Evolutionary conservation across 2,113 vertebrate species (phyloP), one percentile per base, ranked within the genome.

Genomic region (Ifrita kowaldi): DNA sequence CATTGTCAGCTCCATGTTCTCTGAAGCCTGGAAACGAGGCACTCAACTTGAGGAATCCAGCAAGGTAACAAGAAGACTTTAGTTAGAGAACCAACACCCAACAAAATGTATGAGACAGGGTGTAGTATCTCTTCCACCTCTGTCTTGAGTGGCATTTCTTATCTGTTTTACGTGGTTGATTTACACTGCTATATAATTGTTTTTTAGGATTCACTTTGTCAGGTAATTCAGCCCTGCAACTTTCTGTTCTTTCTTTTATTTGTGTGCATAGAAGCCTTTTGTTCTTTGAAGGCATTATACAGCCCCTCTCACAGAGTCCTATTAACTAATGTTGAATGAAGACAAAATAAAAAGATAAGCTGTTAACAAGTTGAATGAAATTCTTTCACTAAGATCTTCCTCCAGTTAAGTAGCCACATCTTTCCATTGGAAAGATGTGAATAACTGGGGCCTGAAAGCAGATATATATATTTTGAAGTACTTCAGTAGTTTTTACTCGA

Each of bases 1-100:
- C 87, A 98, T 98, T 20, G 99, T 99, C 95, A 99, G 99, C 97
- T 99, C 99, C 93, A 99, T 99, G 96, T 99, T 99, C 96, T 99
- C 99, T 0, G 99, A 99, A 96, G 99, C 99, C 91, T 99, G 99
- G 99, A 99, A 99, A 89, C 98, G 99, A 87, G 99, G 99, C 22
- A 99, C 99, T 32, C 99, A 99, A 98, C 97, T 99, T 83, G 99
- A 99, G 93, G 99, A 99, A 84, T 98, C 97, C 95, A 98, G 98
- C 96, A 99, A 99, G 98, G 99, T 99, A 98, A 97, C 77, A 89
- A 56, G 47, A 83, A 73, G 67, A 70, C 74, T 94, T 89, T 93
- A 89, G 84, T 75, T 77, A 74, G 80, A 75, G 37, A 74, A 50
- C n/a, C 71, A 83, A 16, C 87, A 4, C 20, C 21, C 86, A 89